Conservation (phyloP, 2,888 invertebrate genomes). For the Steinernema carpocapsae region DNA sequence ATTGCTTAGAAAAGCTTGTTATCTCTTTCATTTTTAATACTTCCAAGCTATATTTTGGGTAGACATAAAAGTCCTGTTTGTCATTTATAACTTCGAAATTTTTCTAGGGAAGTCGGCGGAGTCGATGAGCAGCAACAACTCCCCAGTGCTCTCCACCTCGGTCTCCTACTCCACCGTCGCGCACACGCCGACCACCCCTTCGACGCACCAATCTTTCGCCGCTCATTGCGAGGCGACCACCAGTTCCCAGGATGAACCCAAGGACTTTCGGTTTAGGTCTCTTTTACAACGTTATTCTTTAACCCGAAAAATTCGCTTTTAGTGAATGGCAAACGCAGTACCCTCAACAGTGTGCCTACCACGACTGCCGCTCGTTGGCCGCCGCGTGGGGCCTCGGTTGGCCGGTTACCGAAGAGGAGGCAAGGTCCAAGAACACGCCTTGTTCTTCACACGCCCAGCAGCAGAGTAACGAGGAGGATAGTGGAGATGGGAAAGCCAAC, state of each 20-base stretch:
- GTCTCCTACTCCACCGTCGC: constrained; percentile 24
- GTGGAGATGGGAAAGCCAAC: constrained; percentile 67
- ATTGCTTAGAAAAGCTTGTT: too few species aligned
- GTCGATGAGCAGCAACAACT: constrained; percentile 30
- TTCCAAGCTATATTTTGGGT: too few species aligned
- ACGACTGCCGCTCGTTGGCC: constrained; percentile 65
- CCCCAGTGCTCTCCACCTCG: constrained; percentile 27
- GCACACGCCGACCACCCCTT: constrained; percentile 32
- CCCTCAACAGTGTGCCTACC: constrained; percentile 64
- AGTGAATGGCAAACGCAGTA: constrained; percentile 67
- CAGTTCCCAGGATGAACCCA: not conserved
- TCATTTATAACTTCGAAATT: not conserved
- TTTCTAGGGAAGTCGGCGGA: constrained; percentile 30
- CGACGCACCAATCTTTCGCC: constrained; percentile 26
- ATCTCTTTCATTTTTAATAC: too few species aligned
- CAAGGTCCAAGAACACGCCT: constrained; percentile 46
- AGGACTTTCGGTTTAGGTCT: constrained; percentile 3
- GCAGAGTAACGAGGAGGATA: constrained; percentile 56
- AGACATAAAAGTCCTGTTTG: too few species aligned
- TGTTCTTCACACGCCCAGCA: constrained; percentile 53
- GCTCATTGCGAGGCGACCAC: constrained; percentile 29
- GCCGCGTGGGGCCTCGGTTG: constrained; percentile 65
- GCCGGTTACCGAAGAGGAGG: constrained; percentile 48
- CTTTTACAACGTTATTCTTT: not conserved
- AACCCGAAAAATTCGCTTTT: constrained; percentile 18